These are phyloP conservation scores for Agrotis exclamationis DNA, from an alignment of 2,888 invertebrate species.

Conservation along the genomic window DNA sequence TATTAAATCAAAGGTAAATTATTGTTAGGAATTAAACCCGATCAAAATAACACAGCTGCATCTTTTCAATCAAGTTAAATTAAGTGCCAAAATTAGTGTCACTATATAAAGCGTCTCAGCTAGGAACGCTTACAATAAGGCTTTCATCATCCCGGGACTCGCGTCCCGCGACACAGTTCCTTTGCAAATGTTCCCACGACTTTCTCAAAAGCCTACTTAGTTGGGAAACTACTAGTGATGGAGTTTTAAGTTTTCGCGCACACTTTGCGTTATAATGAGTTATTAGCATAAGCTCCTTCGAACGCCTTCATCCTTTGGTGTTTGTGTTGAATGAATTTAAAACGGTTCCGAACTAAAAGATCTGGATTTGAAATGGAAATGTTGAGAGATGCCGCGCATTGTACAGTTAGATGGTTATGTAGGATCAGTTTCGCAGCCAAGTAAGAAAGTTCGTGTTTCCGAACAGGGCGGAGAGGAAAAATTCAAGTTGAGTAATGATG, in stretches of 20 bases:
- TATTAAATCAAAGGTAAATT: neutral
- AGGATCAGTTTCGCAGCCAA: constrained; percentile 1
- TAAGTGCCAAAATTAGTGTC: constrained; percentile 24
- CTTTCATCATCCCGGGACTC: constrained; percentile 45
- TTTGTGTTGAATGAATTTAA: constrained; percentile 58
- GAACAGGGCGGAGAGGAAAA: constrained; percentile 48
- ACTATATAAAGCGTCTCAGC: constrained; percentile 12
- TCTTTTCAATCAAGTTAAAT: constrained; percentile 24
- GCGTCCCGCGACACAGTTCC: constrained; percentile 53
- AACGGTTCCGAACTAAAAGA: constrained; percentile 46
- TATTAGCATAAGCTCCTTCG: constrained; percentile 58
- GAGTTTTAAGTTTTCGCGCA: constrained; percentile 61
- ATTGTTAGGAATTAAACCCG: neutral
- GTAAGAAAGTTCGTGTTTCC: constrained; percentile 32
- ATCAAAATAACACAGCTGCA: neutral
- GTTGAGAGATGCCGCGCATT: constrained; percentile 17
- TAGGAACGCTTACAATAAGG: constrained; percentile 41
- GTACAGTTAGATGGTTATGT: constrained; percentile 12
- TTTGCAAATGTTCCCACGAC: constrained; percentile 56
- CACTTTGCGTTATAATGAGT: constrained; percentile 61
- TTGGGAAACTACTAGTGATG: constrained; percentile 51
- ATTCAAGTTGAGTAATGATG: constrained; percentile 61
- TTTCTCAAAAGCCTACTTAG: constrained; percentile 57
- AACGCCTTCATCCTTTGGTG: constrained; percentile 34
- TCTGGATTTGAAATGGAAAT: constrained; percentile 43